Percentiles rank a stretch among this genome's conserved stretches.
phyloP scores from a whole-genome alignment of 1,140 invertebrate genomes.

The Pachyrhynchus sulphureomaculatus region DNA sequence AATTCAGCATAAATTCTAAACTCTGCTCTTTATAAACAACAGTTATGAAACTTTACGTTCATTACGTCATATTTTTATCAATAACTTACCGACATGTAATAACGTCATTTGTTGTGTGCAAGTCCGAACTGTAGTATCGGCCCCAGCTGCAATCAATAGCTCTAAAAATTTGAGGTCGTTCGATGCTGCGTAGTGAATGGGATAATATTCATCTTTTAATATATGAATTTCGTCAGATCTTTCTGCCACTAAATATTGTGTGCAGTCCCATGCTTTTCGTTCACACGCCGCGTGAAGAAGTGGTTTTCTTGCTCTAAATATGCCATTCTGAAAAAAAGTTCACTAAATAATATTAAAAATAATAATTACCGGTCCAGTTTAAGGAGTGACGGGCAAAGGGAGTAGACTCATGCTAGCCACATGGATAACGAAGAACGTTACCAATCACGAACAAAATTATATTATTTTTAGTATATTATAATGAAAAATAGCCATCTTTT shows the following conservation, averaged over 20 bases:
- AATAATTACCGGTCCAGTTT: not conserved
- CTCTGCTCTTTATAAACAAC: too few species aligned
- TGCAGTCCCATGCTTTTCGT: conserved; percentile 70
- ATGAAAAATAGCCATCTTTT: too few species aligned
- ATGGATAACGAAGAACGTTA: too few species aligned
- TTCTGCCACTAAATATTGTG: conserved; percentile 63
- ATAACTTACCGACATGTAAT: conserved; percentile 62
- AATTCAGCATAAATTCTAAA: too few species aligned
- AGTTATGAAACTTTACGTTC: too few species aligned
- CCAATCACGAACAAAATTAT: too few species aligned
- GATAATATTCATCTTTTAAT: conserved; percentile 75
- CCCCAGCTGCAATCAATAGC: conserved; percentile 64
- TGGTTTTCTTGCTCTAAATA: conserved; percentile 59
- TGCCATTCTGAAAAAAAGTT: conserved; percentile 43
- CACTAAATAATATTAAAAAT: not conserved
- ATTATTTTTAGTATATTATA: too few species aligned
- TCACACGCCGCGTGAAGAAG: conserved; percentile 67
- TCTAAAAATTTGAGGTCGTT: conserved; percentile 69
- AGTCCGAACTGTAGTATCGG: conserved; percentile 66
- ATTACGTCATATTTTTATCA: too few species aligned
- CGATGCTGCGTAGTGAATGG: conserved; percentile 70
- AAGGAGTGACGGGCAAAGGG: too few species aligned
- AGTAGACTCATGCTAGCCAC: too few species aligned
- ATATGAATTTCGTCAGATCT: conserved; percentile 72
- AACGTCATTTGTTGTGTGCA: conserved; percentile 74